Conservation (phyloP, 2,888 invertebrate species). For the Mythimna lalbum region DNA sequence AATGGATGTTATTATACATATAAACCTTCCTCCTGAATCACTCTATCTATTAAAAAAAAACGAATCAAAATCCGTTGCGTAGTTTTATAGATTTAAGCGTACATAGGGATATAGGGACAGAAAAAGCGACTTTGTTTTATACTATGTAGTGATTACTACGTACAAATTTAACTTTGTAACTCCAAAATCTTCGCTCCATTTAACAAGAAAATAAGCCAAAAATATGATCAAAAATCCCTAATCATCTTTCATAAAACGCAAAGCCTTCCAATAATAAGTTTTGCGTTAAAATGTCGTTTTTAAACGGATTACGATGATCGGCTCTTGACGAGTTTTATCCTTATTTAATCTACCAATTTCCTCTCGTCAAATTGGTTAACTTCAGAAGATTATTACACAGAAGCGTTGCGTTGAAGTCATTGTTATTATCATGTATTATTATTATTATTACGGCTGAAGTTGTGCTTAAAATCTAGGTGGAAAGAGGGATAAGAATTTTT, state of each 20-base stretch:
- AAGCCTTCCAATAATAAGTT: slow-evolving; percentile 36
- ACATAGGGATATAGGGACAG: no score
- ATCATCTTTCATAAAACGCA: slow-evolving; percentile 28
- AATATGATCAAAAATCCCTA: slow-evolving; percentile 1
- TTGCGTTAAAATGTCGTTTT: slow-evolving; percentile 37
- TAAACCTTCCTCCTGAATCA: no score
- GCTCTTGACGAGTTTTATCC: slow-evolving; percentile 46
- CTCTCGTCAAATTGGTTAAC: slow-evolving; percentile 33
- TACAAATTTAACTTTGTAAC: neutral
- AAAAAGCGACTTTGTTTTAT: no score
- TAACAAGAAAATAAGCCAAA: neutral
- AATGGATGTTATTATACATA: no score
- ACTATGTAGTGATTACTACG: no score
- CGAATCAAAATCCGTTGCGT: no score
- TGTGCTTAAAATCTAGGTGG: neutral
- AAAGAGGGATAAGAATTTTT: no score
- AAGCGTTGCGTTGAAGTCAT: slow-evolving; percentile 20
- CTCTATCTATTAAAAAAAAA: no score
- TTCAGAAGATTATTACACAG: slow-evolving; percentile 37
- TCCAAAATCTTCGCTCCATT: neutral
- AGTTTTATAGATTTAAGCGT: no score
- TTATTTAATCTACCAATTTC: slow-evolving; percentile 56
- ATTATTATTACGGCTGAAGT: neutral
- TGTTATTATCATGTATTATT: slow-evolving; percentile 26
- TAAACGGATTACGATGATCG: slow-evolving; percentile 47